Evolutionary conservation across 2,113 vertebrate species (phyloP).

Genomic region (Mustela lutreola): DNA sequence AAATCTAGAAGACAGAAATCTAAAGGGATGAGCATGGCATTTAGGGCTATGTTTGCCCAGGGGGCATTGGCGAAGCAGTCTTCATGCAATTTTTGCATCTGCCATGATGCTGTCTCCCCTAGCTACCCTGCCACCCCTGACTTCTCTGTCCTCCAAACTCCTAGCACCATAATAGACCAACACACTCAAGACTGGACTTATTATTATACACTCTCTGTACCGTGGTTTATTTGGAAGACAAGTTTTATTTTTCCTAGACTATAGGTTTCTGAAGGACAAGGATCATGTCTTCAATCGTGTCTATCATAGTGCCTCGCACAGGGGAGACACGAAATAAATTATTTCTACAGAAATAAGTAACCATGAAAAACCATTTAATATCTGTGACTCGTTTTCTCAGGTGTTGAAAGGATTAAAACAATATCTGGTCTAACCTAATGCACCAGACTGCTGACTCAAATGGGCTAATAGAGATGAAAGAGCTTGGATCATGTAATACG

Average conservation of each 20-base stretch:
- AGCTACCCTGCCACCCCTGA: not conserved
- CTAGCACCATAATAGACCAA: not conserved
- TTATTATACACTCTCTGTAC: not conserved
- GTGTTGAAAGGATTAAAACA: not conserved
- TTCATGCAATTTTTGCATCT: not conserved
- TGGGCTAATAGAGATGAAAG: not conserved
- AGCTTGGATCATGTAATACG: not conserved
- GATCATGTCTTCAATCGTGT: not conserved
- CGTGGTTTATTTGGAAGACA: not conserved
- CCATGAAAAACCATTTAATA: not conserved
- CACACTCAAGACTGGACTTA: not conserved
- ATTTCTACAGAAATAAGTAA: not conserved
- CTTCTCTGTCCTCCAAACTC: not conserved
- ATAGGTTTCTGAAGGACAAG: conserved; percentile 36
- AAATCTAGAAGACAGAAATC: not conserved
- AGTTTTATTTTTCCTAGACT: not conserved
- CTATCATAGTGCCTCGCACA: not conserved
- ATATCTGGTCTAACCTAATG: not conserved
- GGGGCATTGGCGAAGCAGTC: not conserved
- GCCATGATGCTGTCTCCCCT: too few species aligned
- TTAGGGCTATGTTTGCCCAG: not conserved
- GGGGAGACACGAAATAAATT: not conserved
- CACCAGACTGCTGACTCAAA: not conserved
- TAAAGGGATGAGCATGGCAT: not conserved
- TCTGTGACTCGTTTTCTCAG: not conserved